A percentile compares a stretch with the other conserved stretches of the same genome.
These are phyloP conservation scores for Erpetoichthys calabaricus DNA, from an alignment of 2,797 vertebrate species.

Conservation along the genomic window DNA sequence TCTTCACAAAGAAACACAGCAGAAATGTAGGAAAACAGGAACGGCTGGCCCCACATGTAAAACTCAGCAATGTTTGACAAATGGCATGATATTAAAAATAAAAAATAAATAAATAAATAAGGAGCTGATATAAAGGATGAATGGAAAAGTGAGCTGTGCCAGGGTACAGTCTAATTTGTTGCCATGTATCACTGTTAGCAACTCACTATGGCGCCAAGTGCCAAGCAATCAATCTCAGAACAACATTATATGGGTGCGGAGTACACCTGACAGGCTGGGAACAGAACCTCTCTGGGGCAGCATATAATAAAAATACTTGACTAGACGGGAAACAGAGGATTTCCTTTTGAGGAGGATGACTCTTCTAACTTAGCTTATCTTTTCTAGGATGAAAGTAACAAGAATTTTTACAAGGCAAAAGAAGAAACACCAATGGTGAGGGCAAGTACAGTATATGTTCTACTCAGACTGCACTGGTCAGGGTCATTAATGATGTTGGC, in stretches of 20 bases:
- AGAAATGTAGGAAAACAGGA: not conserved
- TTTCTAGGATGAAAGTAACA: too few species aligned
- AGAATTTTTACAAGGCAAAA: too few species aligned
- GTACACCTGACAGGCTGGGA: not conserved
- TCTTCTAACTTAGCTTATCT: too few species aligned
- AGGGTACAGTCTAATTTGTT: constrained; percentile 53
- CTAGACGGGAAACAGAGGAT: too few species aligned
- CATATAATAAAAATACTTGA: not conserved
- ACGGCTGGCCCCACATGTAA: not conserved
- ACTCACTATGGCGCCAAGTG: constrained; percentile 44
- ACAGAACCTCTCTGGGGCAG: not conserved
- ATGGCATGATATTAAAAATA: not conserved
- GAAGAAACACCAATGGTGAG: too few species aligned
- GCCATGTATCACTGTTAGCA: constrained; percentile 49
- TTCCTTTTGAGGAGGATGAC: too few species aligned
- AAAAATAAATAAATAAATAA: constrained; percentile 50
- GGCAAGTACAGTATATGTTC: too few species aligned
- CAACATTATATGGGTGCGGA: too few species aligned
- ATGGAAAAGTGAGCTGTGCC: constrained; percentile 42
- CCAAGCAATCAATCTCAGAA: constrained; percentile 33
- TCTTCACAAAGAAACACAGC: not conserved
- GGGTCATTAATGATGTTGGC: too few species aligned
- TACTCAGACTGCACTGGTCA: too few species aligned
- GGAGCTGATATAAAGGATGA: constrained; percentile 48
- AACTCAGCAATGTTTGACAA: not conserved